Percentiles rank a stretch among this genome's conserved stretches.
phyloP scores from a whole-genome alignment of 2,113 vertebrate species.

The Oreochromis tanganicae region DNA sequence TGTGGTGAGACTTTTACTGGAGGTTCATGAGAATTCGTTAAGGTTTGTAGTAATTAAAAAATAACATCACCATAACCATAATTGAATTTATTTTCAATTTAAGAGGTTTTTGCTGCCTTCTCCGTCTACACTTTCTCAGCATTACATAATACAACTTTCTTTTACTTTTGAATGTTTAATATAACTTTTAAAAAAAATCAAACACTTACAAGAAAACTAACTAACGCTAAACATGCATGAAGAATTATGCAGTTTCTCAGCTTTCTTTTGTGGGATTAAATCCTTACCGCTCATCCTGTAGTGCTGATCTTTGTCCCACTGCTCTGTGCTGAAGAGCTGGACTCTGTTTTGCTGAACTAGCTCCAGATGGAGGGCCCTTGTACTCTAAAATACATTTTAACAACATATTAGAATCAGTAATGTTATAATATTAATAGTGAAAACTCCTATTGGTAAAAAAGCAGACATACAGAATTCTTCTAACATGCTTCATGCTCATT shows the following conservation, averaged over 20 bases:
- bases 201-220: not conserved
- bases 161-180: not conserved
- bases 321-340: conserved; percentile 87
- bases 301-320: conserved; percentile 68
- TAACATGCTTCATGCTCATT: not conserved
- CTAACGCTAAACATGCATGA: not conserved
- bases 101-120: not conserved
- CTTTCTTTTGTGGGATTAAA: not conserved
- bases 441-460: not conserved
- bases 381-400: conserved; percentile 74
- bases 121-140: not conserved
- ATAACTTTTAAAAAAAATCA: not conserved
- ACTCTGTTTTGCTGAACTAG: conserved; percentile 91
- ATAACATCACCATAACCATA: not conserved
- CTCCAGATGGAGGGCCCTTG: conserved; percentile 88
- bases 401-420: not conserved
- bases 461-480: not conserved
- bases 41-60: not conserved
- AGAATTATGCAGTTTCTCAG: not conserved
- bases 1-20: not conserved
- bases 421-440: not conserved
- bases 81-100: not conserved
- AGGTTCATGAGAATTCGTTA: not conserved
- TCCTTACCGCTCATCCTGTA: conserved; percentile 65
- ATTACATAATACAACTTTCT: not conserved